phyloP scores from a whole-genome alignment of 1,140 invertebrate genomes.

The Trissolcus basalis region DNA sequence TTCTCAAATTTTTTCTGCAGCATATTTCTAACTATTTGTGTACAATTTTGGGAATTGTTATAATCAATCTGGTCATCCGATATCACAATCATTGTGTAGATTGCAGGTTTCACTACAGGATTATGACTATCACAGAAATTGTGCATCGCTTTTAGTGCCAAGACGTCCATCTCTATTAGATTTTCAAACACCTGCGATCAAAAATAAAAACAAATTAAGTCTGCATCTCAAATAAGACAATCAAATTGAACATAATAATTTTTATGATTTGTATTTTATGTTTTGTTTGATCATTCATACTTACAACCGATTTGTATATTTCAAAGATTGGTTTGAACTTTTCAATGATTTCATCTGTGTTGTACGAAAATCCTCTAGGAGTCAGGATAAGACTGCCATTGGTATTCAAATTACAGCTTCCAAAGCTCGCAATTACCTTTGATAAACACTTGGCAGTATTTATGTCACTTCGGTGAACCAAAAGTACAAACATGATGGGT shows the following conservation, averaged over 20 bases:
- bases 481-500: slow-evolving; percentile 7
- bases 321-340: slow-evolving; percentile 28
- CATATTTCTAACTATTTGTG: slow-evolving; percentile 60
- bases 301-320: slow-evolving; percentile 63
- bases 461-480: background rate
- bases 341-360: slow-evolving; percentile 2
- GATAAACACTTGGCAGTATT: slow-evolving; percentile 10
- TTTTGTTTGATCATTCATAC: slow-evolving; percentile 36
- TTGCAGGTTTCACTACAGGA: slow-evolving; percentile 59
- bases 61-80: slow-evolving; percentile 42
- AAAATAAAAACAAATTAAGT: slow-evolving; percentile 20
- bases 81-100: slow-evolving; percentile 67
- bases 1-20: slow-evolving; percentile 59
- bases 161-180: slow-evolving; percentile 59
- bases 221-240: background rate
- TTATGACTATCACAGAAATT: slow-evolving; percentile 67
- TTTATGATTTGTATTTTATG: slow-evolving; percentile 4
- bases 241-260: background rate
- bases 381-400: slow-evolving; percentile 8
- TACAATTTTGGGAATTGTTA: slow-evolving; percentile 18
- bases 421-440: background rate
- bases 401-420: slow-evolving; percentile 15
- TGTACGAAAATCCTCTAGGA: background rate
- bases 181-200: slow-evolving; percentile 65
- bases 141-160: slow-evolving; percentile 66